A percentile compares a stretch with the other conserved stretches of the same genome.
These are phyloP conservation scores for Xenopus laevis DNA, from an alignment of 2,113 vertebrate genomes.

Conservation along the genomic window DNA sequence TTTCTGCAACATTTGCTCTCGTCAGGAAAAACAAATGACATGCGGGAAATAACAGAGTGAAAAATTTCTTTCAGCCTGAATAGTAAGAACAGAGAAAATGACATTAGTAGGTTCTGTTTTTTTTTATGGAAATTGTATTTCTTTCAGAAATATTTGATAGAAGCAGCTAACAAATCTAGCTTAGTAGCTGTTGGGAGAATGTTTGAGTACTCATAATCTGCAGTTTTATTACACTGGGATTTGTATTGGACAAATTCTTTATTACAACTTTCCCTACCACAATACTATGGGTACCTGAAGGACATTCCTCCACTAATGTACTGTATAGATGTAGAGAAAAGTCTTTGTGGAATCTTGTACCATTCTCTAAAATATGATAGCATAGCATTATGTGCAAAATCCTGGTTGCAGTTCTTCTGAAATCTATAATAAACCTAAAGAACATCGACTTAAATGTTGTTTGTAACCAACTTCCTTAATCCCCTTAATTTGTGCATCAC, in stretches of 20 bases:
- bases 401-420: too few species aligned
- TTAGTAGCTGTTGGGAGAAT: neutral
- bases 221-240: neutral
- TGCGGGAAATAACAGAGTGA: constrained; percentile 12
- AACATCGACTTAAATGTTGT: too few species aligned
- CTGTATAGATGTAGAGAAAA: too few species aligned
- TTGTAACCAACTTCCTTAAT: too few species aligned
- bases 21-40: neutral
- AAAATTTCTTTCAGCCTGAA: constrained; percentile 2
- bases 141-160: neutral
- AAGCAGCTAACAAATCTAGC: neutral
- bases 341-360: neutral
- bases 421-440: too few species aligned
- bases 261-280: neutral
- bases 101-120: neutral
- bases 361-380: neutral
- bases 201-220: neutral
- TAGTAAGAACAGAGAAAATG: constrained; percentile 3
- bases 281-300: neutral
- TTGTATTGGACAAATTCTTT: neutral
- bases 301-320: neutral
- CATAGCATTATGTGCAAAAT: too few species aligned
- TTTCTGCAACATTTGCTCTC: constrained; percentile 38
- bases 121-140: constrained; percentile 4
- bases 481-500: too few species aligned